Percentiles rank a stretch among this genome's conserved stretches.
Conservation (phyloP, 1,140 invertebrate genomes). For the Tyrophagus putrescentiae region DNA sequence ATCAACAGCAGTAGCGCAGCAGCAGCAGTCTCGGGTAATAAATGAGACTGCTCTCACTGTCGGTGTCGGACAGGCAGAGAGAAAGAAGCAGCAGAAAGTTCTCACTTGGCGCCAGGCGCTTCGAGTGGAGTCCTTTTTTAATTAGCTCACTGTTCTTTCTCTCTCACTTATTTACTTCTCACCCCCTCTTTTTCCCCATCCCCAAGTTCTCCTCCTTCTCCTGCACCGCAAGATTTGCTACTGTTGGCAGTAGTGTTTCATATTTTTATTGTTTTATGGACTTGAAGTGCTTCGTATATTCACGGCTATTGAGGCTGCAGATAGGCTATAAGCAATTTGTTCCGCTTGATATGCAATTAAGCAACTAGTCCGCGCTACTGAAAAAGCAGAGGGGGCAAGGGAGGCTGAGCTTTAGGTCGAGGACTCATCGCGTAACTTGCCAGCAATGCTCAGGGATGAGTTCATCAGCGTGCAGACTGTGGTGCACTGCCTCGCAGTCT, state of each 20-base stretch:
- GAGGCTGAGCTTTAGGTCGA: too few species aligned
- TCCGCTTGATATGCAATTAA: slow-evolving; percentile 17
- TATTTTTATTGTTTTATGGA: slow-evolving; percentile 15
- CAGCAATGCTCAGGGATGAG: too few species aligned
- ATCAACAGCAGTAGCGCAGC: background rate
- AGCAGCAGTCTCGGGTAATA: too few species aligned
- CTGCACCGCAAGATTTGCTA: background rate
- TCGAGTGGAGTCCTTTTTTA: background rate
- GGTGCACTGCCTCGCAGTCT: too few species aligned
- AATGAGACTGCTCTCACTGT: too few species aligned
- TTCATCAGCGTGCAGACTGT: too few species aligned
- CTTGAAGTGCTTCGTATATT: background rate
- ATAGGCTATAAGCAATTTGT: slow-evolving; percentile 9
- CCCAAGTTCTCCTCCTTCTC: too few species aligned
- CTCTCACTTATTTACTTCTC: too few species aligned
- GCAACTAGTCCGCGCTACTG: slow-evolving; percentile 1
- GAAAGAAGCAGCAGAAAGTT: background rate
- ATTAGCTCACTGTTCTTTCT: slow-evolving; percentile 13
- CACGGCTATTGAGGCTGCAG: background rate
- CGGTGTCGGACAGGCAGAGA: too few species aligned
- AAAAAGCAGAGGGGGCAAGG: too few species aligned
- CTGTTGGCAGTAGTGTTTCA: background rate
- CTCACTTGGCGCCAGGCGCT: background rate
- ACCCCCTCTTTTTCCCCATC: too few species aligned
- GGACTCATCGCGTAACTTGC: too few species aligned